Evolutionary conservation across 1,140 invertebrate genomes (phyloP).

Genomic region (Medauroidea extradentata): DNA sequence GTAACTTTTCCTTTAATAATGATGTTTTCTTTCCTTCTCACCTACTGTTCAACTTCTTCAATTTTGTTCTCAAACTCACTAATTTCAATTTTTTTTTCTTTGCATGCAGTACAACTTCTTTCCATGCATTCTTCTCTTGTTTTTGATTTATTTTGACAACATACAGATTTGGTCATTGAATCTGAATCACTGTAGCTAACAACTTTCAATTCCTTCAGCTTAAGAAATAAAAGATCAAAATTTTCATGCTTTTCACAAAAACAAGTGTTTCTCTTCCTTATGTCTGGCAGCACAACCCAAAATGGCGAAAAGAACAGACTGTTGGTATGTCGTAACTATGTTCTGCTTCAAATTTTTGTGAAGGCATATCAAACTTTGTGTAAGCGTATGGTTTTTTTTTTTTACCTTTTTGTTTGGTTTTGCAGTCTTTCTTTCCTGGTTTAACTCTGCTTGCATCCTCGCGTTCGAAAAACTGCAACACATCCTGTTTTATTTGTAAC

Average conservation of each 20-base stretch:
- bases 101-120: background rate
- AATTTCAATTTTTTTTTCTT: constrained; percentile 5
- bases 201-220: constrained; percentile 13
- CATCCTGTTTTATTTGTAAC: constrained; percentile 15
- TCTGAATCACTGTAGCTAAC: too few relatives aligned
- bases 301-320: constrained; percentile 10
- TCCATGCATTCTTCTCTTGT: too few relatives aligned
- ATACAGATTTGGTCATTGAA: background rate
- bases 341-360: constrained; percentile 16
- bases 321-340: constrained; percentile 5
- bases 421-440: constrained; percentile 9
- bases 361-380: constrained; percentile 1
- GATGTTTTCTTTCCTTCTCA: constrained; percentile 6
- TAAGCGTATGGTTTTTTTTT: constrained; percentile 2
- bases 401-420: constrained; percentile 13
- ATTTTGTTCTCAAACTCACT: too few relatives aligned
- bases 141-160: too few relatives aligned
- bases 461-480: constrained; percentile 14
- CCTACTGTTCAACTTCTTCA: constrained; percentile 16
- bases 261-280: constrained; percentile 13
- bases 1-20: constrained; percentile 2
- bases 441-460: constrained; percentile 17
- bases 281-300: constrained; percentile 10
- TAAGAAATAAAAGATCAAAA: constrained; percentile 10
- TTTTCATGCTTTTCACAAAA: constrained; percentile 15